Base-by-base conservation (phyloP, 2,113 vertebrate genomes). In the Dicaeum eximium region DNA sequence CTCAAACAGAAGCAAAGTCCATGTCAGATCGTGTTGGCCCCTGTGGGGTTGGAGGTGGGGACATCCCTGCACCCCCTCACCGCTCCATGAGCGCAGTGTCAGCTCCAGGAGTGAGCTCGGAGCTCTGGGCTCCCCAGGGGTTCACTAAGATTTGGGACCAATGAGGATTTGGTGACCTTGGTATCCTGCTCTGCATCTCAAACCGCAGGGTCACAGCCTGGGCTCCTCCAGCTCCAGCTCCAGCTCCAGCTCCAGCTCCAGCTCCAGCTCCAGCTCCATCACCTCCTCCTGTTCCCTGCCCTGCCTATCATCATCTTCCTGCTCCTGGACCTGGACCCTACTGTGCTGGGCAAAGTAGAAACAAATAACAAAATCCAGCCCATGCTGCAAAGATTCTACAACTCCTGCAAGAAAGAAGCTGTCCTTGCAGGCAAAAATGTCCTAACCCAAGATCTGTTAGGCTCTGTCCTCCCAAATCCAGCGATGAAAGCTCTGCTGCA, bases 391-490 rank as follows among this genome's bases (percentile, higher is more conserved):
- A 56, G 37, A 62, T 5, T 13, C 51, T 33, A 62, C 53, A 62
- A 87, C 51, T 62, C 40, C 31, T 51, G 51, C 9, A 45, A 72
- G 57, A 57, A 56, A 50, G 47, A 45, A 65, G 19, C 62, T n/a
- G 51, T 75, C 69, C 88, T 91, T 71, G 83, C 88, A 86, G 83
- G 89, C 88, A 94, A 56, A 88, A 79, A 67, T 40, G 61, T 81
- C 92, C 88, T 79, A 89, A 95, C 65, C 82, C 0, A 2, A 79
- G 94, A 87, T 92, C 93, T 65, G 73, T 33, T 53, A 9, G 84
- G 86, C 61, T 96, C 90, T 93, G 95, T 84, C 91, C 91, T 95
- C 87, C 78, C 83, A 89, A 93, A 95, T 91, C 91, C 80, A 81
- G 93, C 0, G 2, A 86, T 65, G 91, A 93, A 81, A 92, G 93